Percentiles rank a stretch among this genome's conserved stretches.
phyloP scores from a whole-genome alignment of 2,113 vertebrate species.

The Thamnaconus septentrionalis region DNA sequence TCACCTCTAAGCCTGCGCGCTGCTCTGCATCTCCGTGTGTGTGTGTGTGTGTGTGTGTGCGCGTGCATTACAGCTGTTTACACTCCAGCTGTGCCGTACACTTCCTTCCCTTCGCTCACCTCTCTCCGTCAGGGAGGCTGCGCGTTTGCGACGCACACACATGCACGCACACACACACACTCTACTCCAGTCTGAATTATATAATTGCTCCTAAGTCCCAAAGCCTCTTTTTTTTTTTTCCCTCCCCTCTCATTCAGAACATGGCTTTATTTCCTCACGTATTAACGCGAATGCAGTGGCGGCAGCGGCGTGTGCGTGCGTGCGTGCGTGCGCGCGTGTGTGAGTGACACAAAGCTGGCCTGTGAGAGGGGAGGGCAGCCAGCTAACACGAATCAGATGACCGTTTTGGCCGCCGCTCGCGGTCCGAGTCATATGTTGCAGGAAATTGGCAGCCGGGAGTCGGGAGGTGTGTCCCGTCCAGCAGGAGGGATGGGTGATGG shows the following conservation, averaged over 20 bases:
- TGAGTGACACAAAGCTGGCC: conserved; percentile 41
- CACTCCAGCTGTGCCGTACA: conserved; percentile 46
- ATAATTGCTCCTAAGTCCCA: conserved; percentile 40
- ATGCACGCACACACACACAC: conserved; percentile 9
- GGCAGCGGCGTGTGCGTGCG: neutral
- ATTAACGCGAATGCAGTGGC: neutral
- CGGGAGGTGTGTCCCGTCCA: too few relatives aligned
- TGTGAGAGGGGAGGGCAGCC: conserved; percentile 56
- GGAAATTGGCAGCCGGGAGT: conserved; percentile 31
- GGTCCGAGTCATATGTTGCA: conserved; percentile 24
- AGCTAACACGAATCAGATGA: conserved; percentile 68
- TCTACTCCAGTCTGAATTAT: conserved; percentile 27
- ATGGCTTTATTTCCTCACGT: too few relatives aligned
- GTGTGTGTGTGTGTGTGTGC: neutral
- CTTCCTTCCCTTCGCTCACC: conserved; percentile 19
- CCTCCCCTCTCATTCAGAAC: conserved; percentile 5
- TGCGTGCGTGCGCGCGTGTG: conserved; percentile 21
- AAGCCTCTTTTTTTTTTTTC: neutral
- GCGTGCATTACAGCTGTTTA: conserved; percentile 1
- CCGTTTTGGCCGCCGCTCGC: conserved; percentile 30
- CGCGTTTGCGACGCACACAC: conserved; percentile 1
- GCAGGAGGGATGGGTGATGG: too few relatives aligned
- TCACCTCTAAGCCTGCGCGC: conserved; percentile 10
- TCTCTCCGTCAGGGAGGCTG: conserved; percentile 42
- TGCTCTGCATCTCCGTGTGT: neutral